Evolutionary conservation across 1,140 invertebrate genomes (phyloP), one percentile per base, ranked within the genome.

Genomic region (Drosophila gunungcola): DNA sequence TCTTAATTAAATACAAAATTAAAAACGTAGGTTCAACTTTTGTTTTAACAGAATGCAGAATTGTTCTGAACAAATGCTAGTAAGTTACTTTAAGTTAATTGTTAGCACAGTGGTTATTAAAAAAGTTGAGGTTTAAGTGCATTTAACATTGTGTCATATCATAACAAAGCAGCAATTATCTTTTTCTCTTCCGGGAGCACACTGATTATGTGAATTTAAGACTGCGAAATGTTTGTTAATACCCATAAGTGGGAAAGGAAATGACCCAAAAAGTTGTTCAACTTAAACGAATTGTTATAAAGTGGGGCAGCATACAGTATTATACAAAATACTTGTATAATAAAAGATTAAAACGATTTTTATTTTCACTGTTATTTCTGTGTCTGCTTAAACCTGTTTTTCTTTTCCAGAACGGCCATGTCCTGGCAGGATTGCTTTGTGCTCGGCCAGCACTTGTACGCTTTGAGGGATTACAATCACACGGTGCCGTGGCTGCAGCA

Each of bases 401-500:
- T 29, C 13, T 9, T 11, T 36, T 73, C n/a, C 65, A 94, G 94
- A 73, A 90, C 93, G 0, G 93, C 94, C 61, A 94, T 96, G 94
- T 92, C 94, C 93, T 97, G 97, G 34, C 95, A 96, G 63, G 98
- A 99, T 90, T 99, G 98, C 91, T 99, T 98, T 94, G 98, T 99
- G 93, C 94, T 99, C 7, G 98, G 98, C n/a, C 94, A 97, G 69
- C 96, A 98, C 80, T 95, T 97, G 10, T 99, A 99, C 93, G 97
- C 97, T 84, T 95, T 96, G 79, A 96, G 95, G n/a, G 98, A 99
- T 93, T 98, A 96, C 92, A 97, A 97, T 86, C 98, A 99, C 91
- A 91, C 98, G 0, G 95, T 97, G 1, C 92, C 97, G 12, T 99
- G 98, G 98, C 98, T 99, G 97, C 94, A 96, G 55, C 97, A 98